These are phyloP conservation scores for Puma concolor DNA, from an alignment of 2,113 vertebrate species.

Conservation along the genomic window DNA sequence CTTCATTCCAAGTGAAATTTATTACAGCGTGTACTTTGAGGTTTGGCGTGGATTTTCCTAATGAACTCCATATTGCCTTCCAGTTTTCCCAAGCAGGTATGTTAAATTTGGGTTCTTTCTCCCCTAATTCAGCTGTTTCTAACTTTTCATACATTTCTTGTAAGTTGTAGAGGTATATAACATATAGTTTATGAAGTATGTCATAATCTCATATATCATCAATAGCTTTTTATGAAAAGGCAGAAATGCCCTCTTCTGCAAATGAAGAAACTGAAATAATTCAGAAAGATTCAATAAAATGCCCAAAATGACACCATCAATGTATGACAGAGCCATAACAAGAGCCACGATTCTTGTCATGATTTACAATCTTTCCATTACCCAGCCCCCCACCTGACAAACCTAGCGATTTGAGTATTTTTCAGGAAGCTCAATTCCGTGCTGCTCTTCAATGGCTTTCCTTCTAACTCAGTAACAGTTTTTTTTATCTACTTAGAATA, in stretches of 20 bases:
- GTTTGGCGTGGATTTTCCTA: constrained; percentile 2
- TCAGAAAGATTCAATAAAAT: constrained; percentile 25
- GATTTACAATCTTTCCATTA: neutral
- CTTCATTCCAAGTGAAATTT: neutral
- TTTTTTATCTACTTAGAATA: constrained; percentile 12
- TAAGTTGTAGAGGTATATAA: neutral
- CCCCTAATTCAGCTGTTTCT: neutral
- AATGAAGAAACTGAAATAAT: constrained; percentile 11
- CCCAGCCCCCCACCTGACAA: neutral
- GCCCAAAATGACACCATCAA: neutral
- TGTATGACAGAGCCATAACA: neutral
- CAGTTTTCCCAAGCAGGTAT: neutral
- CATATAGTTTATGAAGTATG: neutral
- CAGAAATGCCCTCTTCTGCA: neutral
- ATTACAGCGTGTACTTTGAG: neutral
- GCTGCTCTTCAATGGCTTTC: neutral
- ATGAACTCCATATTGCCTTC: neutral
- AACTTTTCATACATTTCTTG: constrained; percentile 3
- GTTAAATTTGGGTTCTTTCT: neutral
- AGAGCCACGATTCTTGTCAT: neutral
- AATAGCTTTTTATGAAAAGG: neutral
- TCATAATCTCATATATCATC: neutral
- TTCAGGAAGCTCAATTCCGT: neutral
- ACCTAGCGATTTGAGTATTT: neutral
- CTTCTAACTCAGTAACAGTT: neutral